A percentile compares a stretch with the other conserved stretches of the same genome.
Evolutionary conservation across 1,140 invertebrate species (phyloP).

Genomic region (Eriosoma lanigerum): DNA sequence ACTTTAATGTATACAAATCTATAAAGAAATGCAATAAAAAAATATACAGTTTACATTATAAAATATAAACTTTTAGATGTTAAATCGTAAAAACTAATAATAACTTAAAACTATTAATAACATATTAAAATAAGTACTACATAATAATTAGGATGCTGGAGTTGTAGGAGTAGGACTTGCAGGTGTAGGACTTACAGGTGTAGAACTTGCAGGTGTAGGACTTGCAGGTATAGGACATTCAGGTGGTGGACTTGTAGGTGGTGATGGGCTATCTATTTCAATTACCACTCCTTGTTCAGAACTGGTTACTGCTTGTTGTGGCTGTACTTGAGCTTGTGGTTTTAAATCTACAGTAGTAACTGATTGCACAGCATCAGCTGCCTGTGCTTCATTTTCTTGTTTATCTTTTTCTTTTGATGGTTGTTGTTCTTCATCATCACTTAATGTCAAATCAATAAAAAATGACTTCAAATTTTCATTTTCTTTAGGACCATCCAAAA

Average conservation of each 20-base stretch:
- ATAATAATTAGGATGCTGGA: constrained; percentile 4
- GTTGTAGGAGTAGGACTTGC: constrained; percentile 15
- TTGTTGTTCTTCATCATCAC: constrained; percentile 16
- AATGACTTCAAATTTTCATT: constrained; percentile 13
- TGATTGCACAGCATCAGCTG: constrained; percentile 1
- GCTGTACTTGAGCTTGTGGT: constrained; percentile 37
- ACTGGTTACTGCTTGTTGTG: constrained; percentile 42
- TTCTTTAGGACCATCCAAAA: not conserved
- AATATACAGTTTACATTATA: too few relatives aligned
- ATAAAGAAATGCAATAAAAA: too few relatives aligned
- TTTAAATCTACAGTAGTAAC: not conserved
- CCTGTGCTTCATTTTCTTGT: constrained; percentile 37
- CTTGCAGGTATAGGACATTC: constrained; percentile 17
- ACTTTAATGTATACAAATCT: too few relatives aligned
- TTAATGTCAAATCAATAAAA: constrained; percentile 29
- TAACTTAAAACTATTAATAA: not conserved
- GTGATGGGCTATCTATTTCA: constrained; percentile 35
- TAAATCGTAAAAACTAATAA: too few relatives aligned
- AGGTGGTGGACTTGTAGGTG: too few relatives aligned
- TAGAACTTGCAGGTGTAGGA: too few relatives aligned
- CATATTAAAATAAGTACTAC: not conserved
- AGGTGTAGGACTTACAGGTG: too few relatives aligned
- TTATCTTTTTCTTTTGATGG: not conserved
- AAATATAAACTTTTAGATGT: too few relatives aligned
- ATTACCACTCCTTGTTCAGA: constrained; percentile 40